A percentile compares a stretch with the other conserved stretches of the same genome.
These are phyloP conservation scores for Coptodon rendalli DNA, from an alignment of 2,113 vertebrate species.

Conservation along the genomic window DNA sequence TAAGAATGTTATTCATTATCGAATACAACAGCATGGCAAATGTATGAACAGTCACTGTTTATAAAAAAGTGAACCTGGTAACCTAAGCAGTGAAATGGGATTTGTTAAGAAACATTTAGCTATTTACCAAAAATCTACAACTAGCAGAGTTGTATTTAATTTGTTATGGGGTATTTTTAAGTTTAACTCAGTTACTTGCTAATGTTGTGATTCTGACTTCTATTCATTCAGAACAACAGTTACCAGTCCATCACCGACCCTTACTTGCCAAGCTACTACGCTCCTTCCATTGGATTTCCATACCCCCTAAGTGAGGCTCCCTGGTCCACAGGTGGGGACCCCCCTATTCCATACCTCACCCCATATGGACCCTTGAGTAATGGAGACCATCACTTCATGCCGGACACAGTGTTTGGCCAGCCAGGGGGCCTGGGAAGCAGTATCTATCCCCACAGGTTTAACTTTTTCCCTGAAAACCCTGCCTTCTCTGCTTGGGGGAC, in stretches of 20 bases:
- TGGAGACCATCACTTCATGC: slow-evolving; percentile 93
- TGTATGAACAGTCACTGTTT: not conserved
- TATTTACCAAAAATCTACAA: not conserved
- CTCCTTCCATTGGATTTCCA: slow-evolving; percentile 92
- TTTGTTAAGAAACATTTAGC: not conserved
- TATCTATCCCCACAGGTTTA: slow-evolving; percentile 92
- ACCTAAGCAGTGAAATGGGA: not conserved
- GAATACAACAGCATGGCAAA: not conserved
- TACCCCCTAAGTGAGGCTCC: slow-evolving; percentile 94
- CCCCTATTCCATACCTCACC: slow-evolving; percentile 91
- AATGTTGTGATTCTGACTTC: slow-evolving; percentile 11
- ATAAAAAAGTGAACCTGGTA: not conserved
- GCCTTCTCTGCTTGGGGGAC: slow-evolving; percentile 95
- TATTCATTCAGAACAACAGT: slow-evolving; percentile 83
- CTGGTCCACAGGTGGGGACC: slow-evolving; percentile 94
- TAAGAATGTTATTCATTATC: not conserved
- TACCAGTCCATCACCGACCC: slow-evolving; percentile 96
- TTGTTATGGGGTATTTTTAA: not conserved
- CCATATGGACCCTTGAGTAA: slow-evolving; percentile 93
- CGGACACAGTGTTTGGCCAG: slow-evolving; percentile 92
- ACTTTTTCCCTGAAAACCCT: slow-evolving; percentile 93
- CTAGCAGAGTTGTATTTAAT: not conserved
- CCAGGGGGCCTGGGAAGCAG: slow-evolving; percentile 89
- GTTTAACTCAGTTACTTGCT: not conserved
- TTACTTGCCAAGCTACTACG: slow-evolving; percentile 93